Evolutionary conservation across 1,140 invertebrate genomes (phyloP).

Genomic region (Alviniconcha marisindica): DNA sequence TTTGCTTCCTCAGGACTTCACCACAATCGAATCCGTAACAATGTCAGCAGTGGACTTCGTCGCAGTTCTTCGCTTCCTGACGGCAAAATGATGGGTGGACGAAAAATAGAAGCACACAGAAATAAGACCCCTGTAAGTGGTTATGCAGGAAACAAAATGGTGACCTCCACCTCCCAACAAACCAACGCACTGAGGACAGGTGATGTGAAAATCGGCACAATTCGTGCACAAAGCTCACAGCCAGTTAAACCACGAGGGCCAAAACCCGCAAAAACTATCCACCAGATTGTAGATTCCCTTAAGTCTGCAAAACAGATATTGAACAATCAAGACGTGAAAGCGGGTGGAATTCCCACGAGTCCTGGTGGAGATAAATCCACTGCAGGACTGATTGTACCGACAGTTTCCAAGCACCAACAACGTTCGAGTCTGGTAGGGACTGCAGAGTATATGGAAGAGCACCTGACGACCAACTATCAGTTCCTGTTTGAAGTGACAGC

Average conservation of each 20-base stretch:
- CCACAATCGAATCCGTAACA: constrained; percentile 24
- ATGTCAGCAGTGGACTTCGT: neutral
- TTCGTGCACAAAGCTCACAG: no score
- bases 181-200: neutral
- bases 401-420: constrained; percentile 43
- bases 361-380: neutral
- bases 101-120: neutral
- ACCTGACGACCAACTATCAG: constrained; percentile 44
- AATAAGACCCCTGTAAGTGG: neutral
- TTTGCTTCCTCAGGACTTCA: constrained; percentile 77
- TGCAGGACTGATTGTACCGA: constrained; percentile 8
- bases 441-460: constrained; percentile 54
- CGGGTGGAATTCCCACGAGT: no score
- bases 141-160: neutral
- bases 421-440: constrained; percentile 35
- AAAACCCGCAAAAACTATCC: constrained; percentile 3
- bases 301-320: constrained; percentile 28
- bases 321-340: neutral
- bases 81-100: neutral
- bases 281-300: constrained; percentile 16
- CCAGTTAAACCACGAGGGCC: no score
- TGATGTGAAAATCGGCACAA: no score
- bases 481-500: constrained; percentile 63
- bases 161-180: constrained; percentile 7
- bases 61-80: constrained; percentile 13